Evolutionary conservation across 2,797 vertebrate genomes (phyloP).

Genomic region (Crocidura indochinensis): DNA sequence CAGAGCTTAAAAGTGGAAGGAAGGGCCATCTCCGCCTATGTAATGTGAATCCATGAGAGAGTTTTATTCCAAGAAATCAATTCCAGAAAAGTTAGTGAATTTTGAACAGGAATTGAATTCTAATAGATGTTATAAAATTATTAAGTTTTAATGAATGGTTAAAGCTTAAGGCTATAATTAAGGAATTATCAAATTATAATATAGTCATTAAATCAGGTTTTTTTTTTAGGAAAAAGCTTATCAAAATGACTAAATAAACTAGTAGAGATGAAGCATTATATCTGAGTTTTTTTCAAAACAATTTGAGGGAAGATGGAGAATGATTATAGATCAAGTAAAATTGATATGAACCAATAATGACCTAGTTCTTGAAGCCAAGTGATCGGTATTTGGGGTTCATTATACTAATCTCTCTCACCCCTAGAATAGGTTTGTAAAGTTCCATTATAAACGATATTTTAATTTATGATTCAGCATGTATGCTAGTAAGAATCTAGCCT

Average conservation of each 20-base stretch:
- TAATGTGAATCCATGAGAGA: neutral
- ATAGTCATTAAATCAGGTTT: neutral
- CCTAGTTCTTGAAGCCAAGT: neutral
- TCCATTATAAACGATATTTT: constrained; percentile 7
- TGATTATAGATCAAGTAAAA: constrained; percentile 38
- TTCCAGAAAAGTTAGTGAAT: neutral
- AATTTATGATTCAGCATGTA: constrained; percentile 8
- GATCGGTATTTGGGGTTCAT: neutral
- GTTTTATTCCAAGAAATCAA: neutral
- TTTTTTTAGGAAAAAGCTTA: neutral
- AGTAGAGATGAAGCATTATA: neutral
- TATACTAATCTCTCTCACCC: neutral
- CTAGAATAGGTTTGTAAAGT: constrained; percentile 57
- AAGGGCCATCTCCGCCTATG: neutral
- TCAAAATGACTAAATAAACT: constrained; percentile 31
- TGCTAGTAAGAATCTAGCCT: neutral
- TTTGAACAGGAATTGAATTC: neutral
- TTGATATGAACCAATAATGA: neutral
- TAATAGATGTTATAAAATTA: too few species aligned
- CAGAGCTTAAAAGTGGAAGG: neutral
- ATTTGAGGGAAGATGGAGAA: neutral
- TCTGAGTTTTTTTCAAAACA: constrained; percentile 27
- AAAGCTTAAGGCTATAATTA: too few species aligned
- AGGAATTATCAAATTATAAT: neutral
- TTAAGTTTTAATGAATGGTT: too few species aligned